Base-by-base conservation (phyloP, 2,797 vertebrate species). In the Chelon labrosus region DNA sequence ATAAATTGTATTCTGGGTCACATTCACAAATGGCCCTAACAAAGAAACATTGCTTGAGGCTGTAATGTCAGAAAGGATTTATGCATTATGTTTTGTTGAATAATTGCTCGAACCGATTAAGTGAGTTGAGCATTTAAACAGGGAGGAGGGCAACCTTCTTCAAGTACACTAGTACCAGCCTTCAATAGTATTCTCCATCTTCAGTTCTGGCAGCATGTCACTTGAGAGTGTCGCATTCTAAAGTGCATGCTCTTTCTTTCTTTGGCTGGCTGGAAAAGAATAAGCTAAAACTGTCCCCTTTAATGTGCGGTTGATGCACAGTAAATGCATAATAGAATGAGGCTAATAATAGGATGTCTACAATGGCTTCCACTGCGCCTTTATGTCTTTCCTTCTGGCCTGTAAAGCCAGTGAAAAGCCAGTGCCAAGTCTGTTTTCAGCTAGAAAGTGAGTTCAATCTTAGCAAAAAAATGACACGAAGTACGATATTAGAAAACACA, bases 291-390 rank as follows among this genome's bases (percentile, higher is more conserved):
- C 47, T 66, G 64, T 62, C 42, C 35, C 12, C 31, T 73, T 84
- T 79, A 83, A 82, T 71, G 77, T 17, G 39, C 22, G 0, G 25
- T 64, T 78, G 73, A 84, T 73, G 70, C 71, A 77, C 75, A 57
- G 50, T 77, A 69, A 82, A 86, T 65, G 50, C 47, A 75, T 77
- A 79, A 82, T 78, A 35, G 58, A 47, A 83, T 70, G 67, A 78
- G 58, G 73, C 65, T 79, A 79, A 85, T 89, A 85, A 85, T 80
- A 79, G 62, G 70, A 87, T 63, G 68, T 68, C 46, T 69, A 78
- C 67, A 73, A 60, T 70, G 41, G 75, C 64, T 73, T 63, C 65
- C 46, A 67, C 27, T 17, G 52, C 0, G 41, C 55, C 49, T 83
- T 82, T 62, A 69, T 76, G 78, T 73, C 41, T 67, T 79, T 65